These are phyloP conservation scores for Oligia fasciuncula DNA, from an alignment of 2,888 invertebrate genomes.

Conservation along the genomic window DNA sequence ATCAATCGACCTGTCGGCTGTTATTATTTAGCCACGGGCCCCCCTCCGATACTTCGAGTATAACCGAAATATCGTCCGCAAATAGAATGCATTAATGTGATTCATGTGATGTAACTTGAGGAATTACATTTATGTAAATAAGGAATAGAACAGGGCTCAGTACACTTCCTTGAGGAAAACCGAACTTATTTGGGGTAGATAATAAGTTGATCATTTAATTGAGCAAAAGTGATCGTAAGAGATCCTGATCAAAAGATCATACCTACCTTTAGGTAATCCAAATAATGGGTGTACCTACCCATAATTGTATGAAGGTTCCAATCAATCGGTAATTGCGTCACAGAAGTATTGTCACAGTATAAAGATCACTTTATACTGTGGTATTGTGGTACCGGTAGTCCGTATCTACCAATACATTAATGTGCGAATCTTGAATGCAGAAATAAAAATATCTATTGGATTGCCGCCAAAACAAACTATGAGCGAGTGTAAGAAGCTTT, in stretches of 20 bases:
- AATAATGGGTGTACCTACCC: background rate
- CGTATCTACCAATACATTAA: background rate
- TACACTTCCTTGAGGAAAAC: background rate
- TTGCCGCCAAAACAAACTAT: slow-evolving; percentile 25
- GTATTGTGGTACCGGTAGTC: no score
- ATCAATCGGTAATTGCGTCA: background rate
- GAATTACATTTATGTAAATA: background rate
- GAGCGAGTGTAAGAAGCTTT: background rate
- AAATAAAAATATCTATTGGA: slow-evolving; percentile 37
- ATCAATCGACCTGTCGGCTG: no score
- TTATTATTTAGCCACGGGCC: no score
- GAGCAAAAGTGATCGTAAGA: background rate
- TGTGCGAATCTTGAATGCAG: slow-evolving; percentile 13
- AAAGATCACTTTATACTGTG: no score
- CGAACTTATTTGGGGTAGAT: background rate
- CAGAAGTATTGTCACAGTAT: no score
- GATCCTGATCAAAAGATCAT: no score
- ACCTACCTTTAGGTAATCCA: background rate
- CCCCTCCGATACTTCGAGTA: background rate
- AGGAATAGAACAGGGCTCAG: background rate
- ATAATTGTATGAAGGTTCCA: no score
- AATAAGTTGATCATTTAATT: background rate
- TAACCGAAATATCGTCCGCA: background rate
- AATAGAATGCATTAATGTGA: background rate
- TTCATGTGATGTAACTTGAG: background rate